Conservation (phyloP, 1,140 invertebrate species). For the Ceratina japonica region DNA sequence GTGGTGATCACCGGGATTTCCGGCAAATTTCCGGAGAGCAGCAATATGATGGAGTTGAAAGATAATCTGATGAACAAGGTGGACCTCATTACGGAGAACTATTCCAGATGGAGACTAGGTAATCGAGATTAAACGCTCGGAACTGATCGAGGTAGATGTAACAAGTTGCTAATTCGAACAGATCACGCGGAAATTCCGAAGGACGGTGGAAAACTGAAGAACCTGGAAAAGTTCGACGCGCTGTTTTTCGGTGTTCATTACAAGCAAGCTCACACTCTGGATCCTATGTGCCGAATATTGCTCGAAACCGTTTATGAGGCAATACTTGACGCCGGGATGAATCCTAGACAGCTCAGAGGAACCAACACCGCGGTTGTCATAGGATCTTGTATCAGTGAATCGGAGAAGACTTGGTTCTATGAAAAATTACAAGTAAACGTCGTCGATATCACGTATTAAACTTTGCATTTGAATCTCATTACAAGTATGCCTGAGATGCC, state of each 20-base stretch:
- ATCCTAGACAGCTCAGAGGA: slow-evolving; percentile 81
- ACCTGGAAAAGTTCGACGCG: slow-evolving; percentile 90
- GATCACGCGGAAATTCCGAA: slow-evolving; percentile 85
- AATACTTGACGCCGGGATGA: slow-evolving; percentile 90
- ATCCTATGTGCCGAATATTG: slow-evolving; percentile 92
- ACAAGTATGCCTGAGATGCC: neutral
- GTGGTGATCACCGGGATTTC: slow-evolving; percentile 91
- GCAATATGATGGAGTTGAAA: slow-evolving; percentile 88
- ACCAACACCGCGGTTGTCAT: slow-evolving; percentile 90
- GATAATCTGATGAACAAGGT: slow-evolving; percentile 88
- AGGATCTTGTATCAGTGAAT: slow-evolving; percentile 89
- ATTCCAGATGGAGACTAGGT: slow-evolving; percentile 87
- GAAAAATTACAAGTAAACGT: slow-evolving; percentile 80
- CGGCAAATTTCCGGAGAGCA: slow-evolving; percentile 92
- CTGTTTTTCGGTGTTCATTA: slow-evolving; percentile 90
- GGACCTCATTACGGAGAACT: slow-evolving; percentile 90
- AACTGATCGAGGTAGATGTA: no score
- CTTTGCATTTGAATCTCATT: neutral
- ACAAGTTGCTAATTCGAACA: slow-evolving; percentile 43
- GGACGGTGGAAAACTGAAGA: slow-evolving; percentile 89
- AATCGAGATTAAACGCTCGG: slow-evolving; percentile 28
- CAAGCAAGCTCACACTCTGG: slow-evolving; percentile 92
- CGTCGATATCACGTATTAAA: no score
- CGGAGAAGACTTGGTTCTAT: slow-evolving; percentile 85
- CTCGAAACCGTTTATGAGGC: slow-evolving; percentile 93